Conservation (phyloP, 2,888 invertebrate genomes). For the Pachymerium ferrugineum region DNA sequence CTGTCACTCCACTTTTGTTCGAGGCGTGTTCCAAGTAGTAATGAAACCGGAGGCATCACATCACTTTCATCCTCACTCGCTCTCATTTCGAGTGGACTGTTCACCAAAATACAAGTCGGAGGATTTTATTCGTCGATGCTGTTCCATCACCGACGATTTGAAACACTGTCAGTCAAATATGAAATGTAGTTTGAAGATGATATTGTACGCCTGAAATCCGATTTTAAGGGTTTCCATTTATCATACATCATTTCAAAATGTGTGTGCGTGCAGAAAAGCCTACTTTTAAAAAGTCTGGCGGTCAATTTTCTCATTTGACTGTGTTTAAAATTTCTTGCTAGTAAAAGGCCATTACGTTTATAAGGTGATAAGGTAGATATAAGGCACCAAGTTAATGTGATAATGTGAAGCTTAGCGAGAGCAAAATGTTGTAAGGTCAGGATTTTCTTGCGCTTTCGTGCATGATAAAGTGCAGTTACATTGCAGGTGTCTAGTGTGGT, state of each 20-base stretch:
- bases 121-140: not conserved
- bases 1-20: conserved; percentile 19
- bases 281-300: not conserved
- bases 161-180: not conserved
- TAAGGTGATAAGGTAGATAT: not conserved
- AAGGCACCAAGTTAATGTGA: not conserved
- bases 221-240: conserved; percentile 10
- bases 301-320: not conserved
- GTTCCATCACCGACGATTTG: conserved; percentile 1
- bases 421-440: not conserved
- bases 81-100: conserved; percentile 14
- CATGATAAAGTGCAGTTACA: not conserved
- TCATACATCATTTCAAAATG: too few relatives aligned
- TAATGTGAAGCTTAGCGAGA: conserved; percentile 5
- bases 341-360: not conserved
- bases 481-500: not conserved
- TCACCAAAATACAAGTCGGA: not conserved
- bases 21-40: not conserved
- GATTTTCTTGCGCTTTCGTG: conserved; percentile 11
- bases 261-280: not conserved
- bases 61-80: not conserved
- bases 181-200: too few relatives aligned
- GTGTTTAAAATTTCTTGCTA: too few relatives aligned
- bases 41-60: conserved; percentile 24
- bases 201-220: conserved; percentile 3